Percentiles rank a stretch among this genome's conserved stretches.
These are phyloP conservation scores for Drosophila emarginata DNA, from an alignment of 2,888 invertebrate genomes.

Conservation along the genomic window DNA sequence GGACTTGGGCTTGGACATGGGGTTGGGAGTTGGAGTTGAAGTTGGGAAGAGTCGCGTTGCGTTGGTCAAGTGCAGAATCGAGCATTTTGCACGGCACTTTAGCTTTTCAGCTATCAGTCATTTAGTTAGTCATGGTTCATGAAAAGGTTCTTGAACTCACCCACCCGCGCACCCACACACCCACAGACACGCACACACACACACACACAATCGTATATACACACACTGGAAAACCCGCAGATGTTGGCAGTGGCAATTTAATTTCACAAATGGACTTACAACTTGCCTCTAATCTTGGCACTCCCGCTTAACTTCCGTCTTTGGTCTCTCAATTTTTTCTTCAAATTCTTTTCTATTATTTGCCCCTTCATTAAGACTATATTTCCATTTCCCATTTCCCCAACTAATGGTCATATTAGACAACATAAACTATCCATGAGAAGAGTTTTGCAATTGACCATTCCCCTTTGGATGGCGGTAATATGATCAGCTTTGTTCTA, in stretches of 20 bases:
- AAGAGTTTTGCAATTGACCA: constrained; percentile 26
- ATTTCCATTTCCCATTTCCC: constrained; percentile 37
- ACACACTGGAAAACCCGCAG: constrained; percentile 31
- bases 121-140: constrained; percentile 73
- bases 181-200: constrained; percentile 21
- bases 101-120: constrained; percentile 69
- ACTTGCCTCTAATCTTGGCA: constrained; percentile 46
- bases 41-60: constrained; percentile 31
- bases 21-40: constrained; percentile 21
- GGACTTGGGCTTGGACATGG: constrained; percentile 12
- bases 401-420: constrained; percentile 66
- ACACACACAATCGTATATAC: constrained; percentile 19
- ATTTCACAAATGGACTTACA: constrained; percentile 62
- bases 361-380: constrained; percentile 44
- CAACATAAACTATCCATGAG: constrained; percentile 50
- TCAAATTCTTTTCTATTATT: constrained; percentile 51
- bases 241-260: constrained; percentile 71
- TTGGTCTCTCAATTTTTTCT: constrained; percentile 13
- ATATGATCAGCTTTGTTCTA: constrained; percentile 33
- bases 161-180: constrained; percentile 30
- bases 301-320: constrained; percentile 68
- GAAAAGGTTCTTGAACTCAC: constrained; percentile 67
- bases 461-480: not conserved
- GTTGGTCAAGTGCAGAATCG: constrained; percentile 70
- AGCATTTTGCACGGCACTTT: constrained; percentile 60